A percentile compares a stretch with the other conserved stretches of the same genome.
Conservation (phyloP, 2,888 invertebrate species). For the Agrochola lychnidis region DNA sequence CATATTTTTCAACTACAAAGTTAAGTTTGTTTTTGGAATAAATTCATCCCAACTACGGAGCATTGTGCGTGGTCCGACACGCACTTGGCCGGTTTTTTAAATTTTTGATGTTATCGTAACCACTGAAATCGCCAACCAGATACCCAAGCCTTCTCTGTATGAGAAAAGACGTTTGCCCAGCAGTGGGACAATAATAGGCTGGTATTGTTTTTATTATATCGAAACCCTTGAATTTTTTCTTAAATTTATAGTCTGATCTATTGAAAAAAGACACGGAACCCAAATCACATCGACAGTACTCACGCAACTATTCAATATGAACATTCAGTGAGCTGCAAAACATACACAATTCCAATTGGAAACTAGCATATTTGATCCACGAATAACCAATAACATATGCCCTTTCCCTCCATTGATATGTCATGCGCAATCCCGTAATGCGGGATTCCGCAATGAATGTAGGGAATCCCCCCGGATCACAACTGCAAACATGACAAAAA, state of each 20-base stretch:
- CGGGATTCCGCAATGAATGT: neutral
- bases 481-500: neutral
- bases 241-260: neutral
- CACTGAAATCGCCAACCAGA: neutral
- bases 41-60: too few species aligned
- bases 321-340: slow-evolving; percentile 20
- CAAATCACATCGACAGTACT: neutral
- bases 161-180: neutral
- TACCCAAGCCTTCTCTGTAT: neutral
- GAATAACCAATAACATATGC: neutral
- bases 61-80: too few species aligned
- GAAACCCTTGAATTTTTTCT: neutral
- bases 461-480: neutral
- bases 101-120: neutral
- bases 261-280: neutral
- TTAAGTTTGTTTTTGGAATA: too few species aligned
- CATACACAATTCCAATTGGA: slow-evolving; percentile 13
- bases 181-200: neutral
- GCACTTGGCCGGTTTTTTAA: too few species aligned
- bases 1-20: too few species aligned
- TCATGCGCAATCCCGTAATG: slow-evolving; percentile 1
- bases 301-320: neutral
- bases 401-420: neutral
- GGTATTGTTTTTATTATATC: neutral
- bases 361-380: neutral